Evolutionary conservation across 2,113 vertebrate species (phyloP), one percentile per base, ranked within the genome.

Genomic region (Anser cygnoides): DNA sequence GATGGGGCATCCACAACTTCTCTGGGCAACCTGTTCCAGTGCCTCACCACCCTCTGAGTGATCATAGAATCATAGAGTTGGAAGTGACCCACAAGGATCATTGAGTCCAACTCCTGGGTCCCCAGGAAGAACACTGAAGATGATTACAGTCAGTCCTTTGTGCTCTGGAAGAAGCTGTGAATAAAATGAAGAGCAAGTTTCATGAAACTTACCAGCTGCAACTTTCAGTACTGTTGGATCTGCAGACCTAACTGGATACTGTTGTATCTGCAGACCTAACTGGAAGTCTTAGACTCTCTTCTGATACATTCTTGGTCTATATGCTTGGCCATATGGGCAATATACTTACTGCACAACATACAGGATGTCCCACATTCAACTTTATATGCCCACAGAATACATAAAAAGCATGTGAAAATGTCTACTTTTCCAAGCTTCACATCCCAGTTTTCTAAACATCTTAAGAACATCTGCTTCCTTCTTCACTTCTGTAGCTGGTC

Each of bases 301-400:
- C 14, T 61, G 43, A 49, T 81, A 50, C 28, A 33, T 37, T 54
- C 22, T 3, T 71, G 67, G 23, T 70, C 37, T 72, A 1, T 6
- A 21, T 16, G 12, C 46, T 80, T 79, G 55, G 18, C 37, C n/a
- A n/a, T 22, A 26, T 17, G 33, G 25, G 10, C 41, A 68, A 17
- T 28, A 39, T 18, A 13, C 49, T 20, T 18, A 15, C 49, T 20
- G 20, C 0, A 0, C 16, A 65, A 50, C 2, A 55, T 33, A 44
- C 11, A 16, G 16, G 26, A 49, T 31, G 5, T 5, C 18, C 2
- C 14, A 76, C 4, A 39, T 2, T 39, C 54, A 18, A 63, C 17
- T 41, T 11, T 3, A 3, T 12, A 61, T 14, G 39, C 7, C 20
- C 28, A 44, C 25, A 67, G 18, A 33, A 57, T 13, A 39, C 25